phyloP scores from a whole-genome alignment of 92 coral and sea anemone species.

The Phenganax stokvisi region DNA sequence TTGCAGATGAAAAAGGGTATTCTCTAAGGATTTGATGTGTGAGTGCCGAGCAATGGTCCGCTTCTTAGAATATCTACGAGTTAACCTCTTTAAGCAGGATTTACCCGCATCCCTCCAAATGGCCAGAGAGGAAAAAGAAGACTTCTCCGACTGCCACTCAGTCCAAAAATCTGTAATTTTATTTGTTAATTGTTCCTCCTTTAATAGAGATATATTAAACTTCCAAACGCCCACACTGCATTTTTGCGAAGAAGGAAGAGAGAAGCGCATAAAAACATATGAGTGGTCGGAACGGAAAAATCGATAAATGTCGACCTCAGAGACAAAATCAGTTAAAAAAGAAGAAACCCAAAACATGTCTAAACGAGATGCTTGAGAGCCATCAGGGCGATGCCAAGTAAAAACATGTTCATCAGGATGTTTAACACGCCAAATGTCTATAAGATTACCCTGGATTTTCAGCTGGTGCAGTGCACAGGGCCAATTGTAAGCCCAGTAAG shows the following conservation, averaged over 20 bases:
- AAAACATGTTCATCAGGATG: not conserved
- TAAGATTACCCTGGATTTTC: not conserved
- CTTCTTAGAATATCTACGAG: not conserved
- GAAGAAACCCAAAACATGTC: slow-evolving; percentile 10
- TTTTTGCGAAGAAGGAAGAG: not conserved
- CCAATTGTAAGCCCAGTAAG: slow-evolving; percentile 25
- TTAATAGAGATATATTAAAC: not conserved
- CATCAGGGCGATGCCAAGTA: slow-evolving; percentile 8
- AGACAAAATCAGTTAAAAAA: not conserved
- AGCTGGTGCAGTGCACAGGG: not conserved
- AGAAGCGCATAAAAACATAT: not conserved
- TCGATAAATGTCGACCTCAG: not conserved
- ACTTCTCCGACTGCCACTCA: not conserved
- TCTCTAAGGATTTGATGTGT: not conserved
- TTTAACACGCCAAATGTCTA: not conserved
- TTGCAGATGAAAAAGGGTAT: not conserved
- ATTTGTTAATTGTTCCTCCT: not conserved
- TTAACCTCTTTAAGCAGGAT: not conserved
- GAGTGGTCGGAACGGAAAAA: slow-evolving; percentile 7
- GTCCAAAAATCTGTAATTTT: not conserved
- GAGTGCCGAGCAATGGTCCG: not conserved
- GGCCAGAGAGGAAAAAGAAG: not conserved
- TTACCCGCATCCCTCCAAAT: slow-evolving; percentile 24
- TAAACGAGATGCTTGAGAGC: not conserved
- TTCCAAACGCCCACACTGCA: slow-evolving; percentile 8